phyloP scores from a whole-genome alignment of 35 echinoderm and acorn worm species.

The Heliocidaris tuberculata region DNA sequence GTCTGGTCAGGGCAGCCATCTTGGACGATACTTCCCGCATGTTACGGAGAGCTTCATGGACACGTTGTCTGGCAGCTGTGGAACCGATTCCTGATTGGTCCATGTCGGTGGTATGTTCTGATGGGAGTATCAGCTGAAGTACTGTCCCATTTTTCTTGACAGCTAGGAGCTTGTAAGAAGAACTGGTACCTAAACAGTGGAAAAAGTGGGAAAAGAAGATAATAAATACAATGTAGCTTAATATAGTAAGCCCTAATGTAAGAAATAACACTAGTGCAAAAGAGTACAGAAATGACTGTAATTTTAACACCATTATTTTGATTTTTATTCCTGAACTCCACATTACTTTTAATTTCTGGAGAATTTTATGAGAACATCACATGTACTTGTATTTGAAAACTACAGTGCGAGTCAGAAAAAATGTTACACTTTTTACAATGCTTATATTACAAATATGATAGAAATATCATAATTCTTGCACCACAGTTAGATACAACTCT shows the following conservation, averaged over 20 bases:
- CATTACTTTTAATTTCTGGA: no score
- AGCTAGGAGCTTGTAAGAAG: neutral
- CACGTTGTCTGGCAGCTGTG: conserved; percentile 16
- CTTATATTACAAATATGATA: no score
- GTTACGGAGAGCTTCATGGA: conserved; percentile 11
- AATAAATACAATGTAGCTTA: neutral
- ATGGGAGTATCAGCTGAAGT: conserved; percentile 8
- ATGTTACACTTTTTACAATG: no score
- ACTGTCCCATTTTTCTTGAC: conserved; percentile 44
- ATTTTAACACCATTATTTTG: no score
- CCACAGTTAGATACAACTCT: no score
- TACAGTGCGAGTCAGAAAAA: no score
- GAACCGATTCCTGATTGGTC: conserved; percentile 8
- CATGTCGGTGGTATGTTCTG: neutral
- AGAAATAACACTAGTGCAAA: no score
- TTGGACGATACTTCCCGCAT: conserved; percentile 31
- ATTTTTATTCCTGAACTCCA: no score
- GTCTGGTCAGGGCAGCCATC: neutral
- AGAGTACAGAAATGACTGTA: no score
- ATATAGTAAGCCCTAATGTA: neutral
- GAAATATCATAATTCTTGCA: no score
- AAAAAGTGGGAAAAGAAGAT: neutral
- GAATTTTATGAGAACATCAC: no score
- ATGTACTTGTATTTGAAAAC: no score
- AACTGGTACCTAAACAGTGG: neutral